Base-by-base conservation (phyloP, 2,113 vertebrate genomes). In the Isichthys henryi region DNA sequence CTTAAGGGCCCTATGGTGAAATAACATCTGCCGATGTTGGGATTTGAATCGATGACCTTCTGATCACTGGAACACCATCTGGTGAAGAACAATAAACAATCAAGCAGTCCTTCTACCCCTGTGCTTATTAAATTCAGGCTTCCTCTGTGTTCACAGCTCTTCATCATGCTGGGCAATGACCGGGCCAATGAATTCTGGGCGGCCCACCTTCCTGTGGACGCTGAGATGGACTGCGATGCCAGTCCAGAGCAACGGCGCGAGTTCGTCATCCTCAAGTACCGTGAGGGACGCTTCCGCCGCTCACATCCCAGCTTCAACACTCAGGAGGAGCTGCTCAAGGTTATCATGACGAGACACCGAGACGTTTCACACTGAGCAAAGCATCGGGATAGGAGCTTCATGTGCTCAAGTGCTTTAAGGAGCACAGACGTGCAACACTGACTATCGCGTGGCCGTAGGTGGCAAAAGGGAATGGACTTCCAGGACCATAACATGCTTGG, bases 151-250 rank as follows among this genome's bases (percentile, higher is more conserved):
- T 82, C 88, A 0, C 91, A 99, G 98, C 96, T 99, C 48, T 99
- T 99, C 94, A 98, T 99, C 82, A 91, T 98, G 96, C 92, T 99
- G 92, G 98, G 98, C 1, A 99, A 99, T 15, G 96, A 98, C 87
- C 94, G 96, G 88, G 98, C 97, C 89, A 99, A 99, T 87, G 95
- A 96, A 0, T 99, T 99, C 94, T 99, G 98, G 98, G 97, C 96
- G 0, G 95, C 96, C 1, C 92, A 91, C 0, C 92, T 99, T n/a
- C 92, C 97, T 0, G 0, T 85, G 0, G 11, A 92, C 0, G 97
- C 99, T 53, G 95, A 95, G 31, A 87, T 99, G 90, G 94, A 94
- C 92, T 96, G 96, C 0, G 96, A 98, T 0, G 94, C 97, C 0
- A 58, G 92, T 0, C 93, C 96, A 0, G 97, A 97, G 58, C 96